These are phyloP conservation scores for Steinernema carpocapsae DNA, from an alignment of 2,888 invertebrate species.

Conservation along the genomic window DNA sequence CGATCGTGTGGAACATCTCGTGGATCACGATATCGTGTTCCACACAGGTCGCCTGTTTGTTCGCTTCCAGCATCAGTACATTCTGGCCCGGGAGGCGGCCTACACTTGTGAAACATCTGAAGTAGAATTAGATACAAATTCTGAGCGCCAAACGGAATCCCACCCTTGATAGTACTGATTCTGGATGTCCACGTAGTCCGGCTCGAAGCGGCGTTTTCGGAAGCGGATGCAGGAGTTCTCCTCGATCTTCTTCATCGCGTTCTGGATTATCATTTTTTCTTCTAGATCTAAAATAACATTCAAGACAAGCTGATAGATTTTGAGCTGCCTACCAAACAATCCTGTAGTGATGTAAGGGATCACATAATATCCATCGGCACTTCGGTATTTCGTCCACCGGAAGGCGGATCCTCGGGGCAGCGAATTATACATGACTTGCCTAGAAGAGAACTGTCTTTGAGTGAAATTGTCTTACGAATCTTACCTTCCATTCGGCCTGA, in stretches of 20 bases:
- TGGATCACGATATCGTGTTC: slow-evolving; percentile 55
- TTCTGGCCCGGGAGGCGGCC: slow-evolving; percentile 59
- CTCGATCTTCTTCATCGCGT: slow-evolving; percentile 58
- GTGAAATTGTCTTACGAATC: slow-evolving; percentile 3
- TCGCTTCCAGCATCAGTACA: slow-evolving; percentile 65
- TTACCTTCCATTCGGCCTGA: slow-evolving; percentile 40
- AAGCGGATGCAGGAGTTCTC: slow-evolving; percentile 61
- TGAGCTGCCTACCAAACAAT: slow-evolving; percentile 48
- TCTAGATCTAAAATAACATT: slow-evolving; percentile 45
- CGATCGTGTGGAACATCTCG: slow-evolving; percentile 60
- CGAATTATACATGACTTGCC: slow-evolving; percentile 45
- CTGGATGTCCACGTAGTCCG: slow-evolving; percentile 60
- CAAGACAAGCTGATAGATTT: too few species aligned
- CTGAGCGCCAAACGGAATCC: not conserved
- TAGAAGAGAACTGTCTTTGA: not conserved
- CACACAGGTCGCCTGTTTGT: slow-evolving; percentile 55
- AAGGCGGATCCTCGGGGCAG: slow-evolving; percentile 48
- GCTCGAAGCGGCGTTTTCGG: slow-evolving; percentile 39
- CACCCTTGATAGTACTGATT: slow-evolving; percentile 61
- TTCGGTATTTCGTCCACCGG: slow-evolving; percentile 53
- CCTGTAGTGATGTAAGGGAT: slow-evolving; percentile 60
- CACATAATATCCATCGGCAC: slow-evolving; percentile 50
- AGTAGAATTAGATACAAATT: slow-evolving; percentile 17
- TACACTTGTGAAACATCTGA: slow-evolving; percentile 64
- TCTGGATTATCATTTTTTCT: slow-evolving; percentile 52